Conservation (phyloP, 2,113 vertebrate species). For the Empidonax traillii region DNA sequence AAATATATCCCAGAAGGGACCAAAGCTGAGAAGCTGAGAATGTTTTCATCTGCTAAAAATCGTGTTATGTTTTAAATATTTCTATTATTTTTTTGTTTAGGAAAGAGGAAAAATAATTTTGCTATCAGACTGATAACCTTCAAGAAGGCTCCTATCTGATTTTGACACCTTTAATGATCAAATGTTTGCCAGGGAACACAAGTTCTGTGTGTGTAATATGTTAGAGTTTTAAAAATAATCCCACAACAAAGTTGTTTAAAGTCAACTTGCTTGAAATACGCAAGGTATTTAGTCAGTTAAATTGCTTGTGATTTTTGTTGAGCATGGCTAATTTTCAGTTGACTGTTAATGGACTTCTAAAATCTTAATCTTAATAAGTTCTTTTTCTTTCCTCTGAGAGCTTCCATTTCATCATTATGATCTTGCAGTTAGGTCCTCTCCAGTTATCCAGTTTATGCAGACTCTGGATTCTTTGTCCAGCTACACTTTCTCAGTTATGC, state of each 20-base stretch:
- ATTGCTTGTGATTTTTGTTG: background rate
- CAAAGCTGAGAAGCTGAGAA: slow-evolving; percentile 16
- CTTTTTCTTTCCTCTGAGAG: background rate
- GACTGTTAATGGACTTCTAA: background rate
- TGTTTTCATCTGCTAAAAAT: slow-evolving; percentile 26
- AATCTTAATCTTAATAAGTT: background rate
- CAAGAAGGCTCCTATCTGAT: background rate
- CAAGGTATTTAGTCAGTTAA: background rate
- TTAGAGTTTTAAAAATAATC: background rate
- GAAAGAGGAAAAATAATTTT: slow-evolving; percentile 1
- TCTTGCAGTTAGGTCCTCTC: background rate
- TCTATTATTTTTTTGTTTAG: background rate
- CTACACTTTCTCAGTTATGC: background rate
- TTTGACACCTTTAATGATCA: background rate
- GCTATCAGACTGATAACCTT: background rate
- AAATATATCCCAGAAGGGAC: slow-evolving; percentile 23
- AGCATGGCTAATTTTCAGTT: background rate
- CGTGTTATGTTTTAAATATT: background rate
- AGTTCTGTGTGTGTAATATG: background rate
- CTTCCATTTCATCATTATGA: background rate
- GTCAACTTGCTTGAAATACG: background rate
- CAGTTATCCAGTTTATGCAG: background rate
- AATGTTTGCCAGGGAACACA: background rate
- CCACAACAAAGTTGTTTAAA: background rate
- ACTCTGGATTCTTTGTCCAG: background rate